Conservation (phyloP, 2,888 invertebrate species). For the Imbricaverruca yamaguchii region DNA sequence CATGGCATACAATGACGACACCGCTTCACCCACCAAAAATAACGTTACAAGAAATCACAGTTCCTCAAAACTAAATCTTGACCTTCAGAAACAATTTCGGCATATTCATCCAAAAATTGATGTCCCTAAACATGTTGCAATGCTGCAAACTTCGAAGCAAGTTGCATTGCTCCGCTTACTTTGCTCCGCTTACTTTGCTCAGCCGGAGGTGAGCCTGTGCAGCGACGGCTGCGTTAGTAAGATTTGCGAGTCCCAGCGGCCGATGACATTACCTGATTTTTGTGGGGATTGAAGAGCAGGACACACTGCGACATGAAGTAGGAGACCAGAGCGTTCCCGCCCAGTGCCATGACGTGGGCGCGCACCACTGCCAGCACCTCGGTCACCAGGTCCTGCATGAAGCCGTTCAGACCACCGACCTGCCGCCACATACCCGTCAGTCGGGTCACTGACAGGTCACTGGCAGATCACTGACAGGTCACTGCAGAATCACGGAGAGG, state of each 20-base stretch:
- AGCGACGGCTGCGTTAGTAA: no score
- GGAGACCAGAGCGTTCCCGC: conserved; percentile 91
- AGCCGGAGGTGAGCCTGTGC: background rate
- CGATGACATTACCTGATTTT: conserved; percentile 73
- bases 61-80: no score
- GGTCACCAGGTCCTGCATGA: conserved; percentile 85
- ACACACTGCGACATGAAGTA: conserved; percentile 89
- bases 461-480: no score
- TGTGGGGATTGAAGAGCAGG: conserved; percentile 84
- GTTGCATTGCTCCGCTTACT: no score
- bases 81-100: background rate
- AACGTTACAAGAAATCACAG: no score
- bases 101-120: background rate
- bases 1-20: no score
- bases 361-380: conserved; percentile 89
- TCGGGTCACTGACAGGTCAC: no score
- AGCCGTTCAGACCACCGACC: conserved; percentile 86
- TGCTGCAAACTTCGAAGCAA: no score
- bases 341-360: conserved; percentile 84
- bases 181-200: background rate
- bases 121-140: no score
- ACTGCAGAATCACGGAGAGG: no score
- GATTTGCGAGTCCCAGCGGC: background rate
- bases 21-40: no score
- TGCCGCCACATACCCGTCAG: conserved; percentile 36